These are phyloP conservation scores for Prunella strophiata DNA, from an alignment of 2,797 vertebrate genomes.

Conservation along the genomic window DNA sequence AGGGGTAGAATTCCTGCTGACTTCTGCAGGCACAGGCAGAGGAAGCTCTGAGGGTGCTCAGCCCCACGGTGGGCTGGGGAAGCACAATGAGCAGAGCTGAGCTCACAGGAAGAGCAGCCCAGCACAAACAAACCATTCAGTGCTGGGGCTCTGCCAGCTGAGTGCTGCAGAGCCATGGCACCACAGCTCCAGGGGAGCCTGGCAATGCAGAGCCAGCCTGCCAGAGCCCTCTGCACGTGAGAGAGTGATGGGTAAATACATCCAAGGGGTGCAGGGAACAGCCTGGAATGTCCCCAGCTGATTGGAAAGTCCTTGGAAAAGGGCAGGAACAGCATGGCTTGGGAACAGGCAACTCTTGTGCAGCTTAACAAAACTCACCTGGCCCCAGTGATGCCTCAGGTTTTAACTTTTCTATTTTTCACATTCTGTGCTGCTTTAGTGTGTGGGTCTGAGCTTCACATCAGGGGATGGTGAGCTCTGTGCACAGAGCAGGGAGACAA, in stretches of 20 bases:
- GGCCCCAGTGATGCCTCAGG: neutral
- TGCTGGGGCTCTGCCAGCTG: neutral
- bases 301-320: neutral
- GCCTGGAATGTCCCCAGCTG: neutral
- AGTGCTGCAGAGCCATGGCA: neutral
- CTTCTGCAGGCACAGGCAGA: rapidly evolving
- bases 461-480: rapidly evolving
- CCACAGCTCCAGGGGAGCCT: neutral
- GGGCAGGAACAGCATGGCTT: neutral
- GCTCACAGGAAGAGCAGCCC: neutral
- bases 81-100: neutral
- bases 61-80: neutral
- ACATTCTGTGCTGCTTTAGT: neutral
- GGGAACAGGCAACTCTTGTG: neutral
- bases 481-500: no score
- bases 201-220: neutral
- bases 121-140: neutral
- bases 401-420: rapidly evolving
- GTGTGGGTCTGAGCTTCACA: neutral
- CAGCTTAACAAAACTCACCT: neutral
- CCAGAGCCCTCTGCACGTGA: neutral
- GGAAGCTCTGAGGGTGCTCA: neutral
- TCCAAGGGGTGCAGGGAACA: neutral
- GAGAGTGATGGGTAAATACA: neutral
- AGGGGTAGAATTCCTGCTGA: neutral